Base-by-base conservation (phyloP, 2,888 invertebrate genomes). In the Patella depressa region DNA sequence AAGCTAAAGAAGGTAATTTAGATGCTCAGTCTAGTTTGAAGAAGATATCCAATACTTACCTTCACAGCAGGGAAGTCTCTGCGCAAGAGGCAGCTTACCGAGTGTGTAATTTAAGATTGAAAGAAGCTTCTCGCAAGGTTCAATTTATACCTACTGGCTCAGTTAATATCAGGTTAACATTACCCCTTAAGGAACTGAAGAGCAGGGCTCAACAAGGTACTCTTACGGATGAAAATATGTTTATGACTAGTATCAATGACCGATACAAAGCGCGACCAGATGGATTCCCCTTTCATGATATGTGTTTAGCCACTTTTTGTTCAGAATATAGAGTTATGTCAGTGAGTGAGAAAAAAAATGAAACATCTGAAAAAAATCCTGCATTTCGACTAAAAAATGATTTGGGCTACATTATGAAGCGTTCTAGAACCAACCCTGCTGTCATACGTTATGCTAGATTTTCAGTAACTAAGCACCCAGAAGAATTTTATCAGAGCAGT, bases 291-390 rank as follows among this genome's bases (percentile, higher is more conserved):
- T 79, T 81, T 74, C 72, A 79, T 14, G 71, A 55, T 9, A 74
- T 81, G 76, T 79, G 78, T 70, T 59, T 78, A 11, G 81, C 76
- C 17, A 15, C 70, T 19, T 81, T 81, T 71, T 77, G 78, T 45
- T 79, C 81, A 0, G 76, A 78, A 45, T 81, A 76, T 55, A 29
- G 78, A 24, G 69, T 81, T 14, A 53, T 79, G 12, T 70, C 79
- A 53, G 29, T 17, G 53, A 71, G 73, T 12, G 15, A 76, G 53
- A 70, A 59, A n/a, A 14, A 29, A 29, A 70, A 78, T 29, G 57
- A 59, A 9, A 29, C 53, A 15, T 69, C 57, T 12, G 55, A 71
- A 45, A 53, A 69, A 59, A 71, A 53, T 45, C 53, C 29, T 15
- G 75, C 78, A 34, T 72, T 45, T 71, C 45, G 74, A 7, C 53